These are phyloP conservation scores for Lordiphosa fenestrarum DNA, from an alignment of 2,888 invertebrate genomes.

Conservation along the genomic window DNA sequence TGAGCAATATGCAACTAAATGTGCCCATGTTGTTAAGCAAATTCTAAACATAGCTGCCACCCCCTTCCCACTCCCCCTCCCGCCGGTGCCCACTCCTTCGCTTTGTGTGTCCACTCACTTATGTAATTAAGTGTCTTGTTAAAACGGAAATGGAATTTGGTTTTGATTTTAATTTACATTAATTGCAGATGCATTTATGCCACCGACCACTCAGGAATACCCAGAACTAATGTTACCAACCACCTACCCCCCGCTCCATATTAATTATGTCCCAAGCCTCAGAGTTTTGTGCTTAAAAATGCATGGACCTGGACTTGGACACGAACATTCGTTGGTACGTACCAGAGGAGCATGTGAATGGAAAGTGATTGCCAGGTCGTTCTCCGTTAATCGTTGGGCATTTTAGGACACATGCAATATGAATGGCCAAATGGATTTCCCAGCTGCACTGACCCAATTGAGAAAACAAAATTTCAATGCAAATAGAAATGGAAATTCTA, in stretches of 20 bases:
- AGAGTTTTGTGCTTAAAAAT: conserved; percentile 8
- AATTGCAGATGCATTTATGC: conserved; percentile 65
- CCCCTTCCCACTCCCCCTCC: no score
- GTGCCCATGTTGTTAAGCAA: conserved; percentile 47
- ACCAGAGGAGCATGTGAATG: no score
- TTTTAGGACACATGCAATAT: no score
- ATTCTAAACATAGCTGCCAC: conserved; percentile 17
- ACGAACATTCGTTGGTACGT: neutral
- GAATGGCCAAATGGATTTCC: no score
- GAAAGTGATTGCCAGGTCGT: no score
- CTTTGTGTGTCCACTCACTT: conserved; percentile 55
- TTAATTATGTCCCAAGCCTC: conserved; percentile 9
- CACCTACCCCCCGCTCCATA: neutral
- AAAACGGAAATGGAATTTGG: conserved; percentile 70
- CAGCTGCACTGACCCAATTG: no score
- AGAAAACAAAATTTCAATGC: no score
- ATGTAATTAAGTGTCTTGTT: conserved; percentile 71
- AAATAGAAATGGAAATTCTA: conserved; percentile 1
- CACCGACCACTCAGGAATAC: conserved; percentile 39
- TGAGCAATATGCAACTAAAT: conserved; percentile 60
- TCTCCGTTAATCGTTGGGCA: no score
- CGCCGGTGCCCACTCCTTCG: neutral
- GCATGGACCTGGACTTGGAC: conserved; percentile 14
- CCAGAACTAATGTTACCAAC: conserved; percentile 11
- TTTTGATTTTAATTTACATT: conserved; percentile 72